Percentiles rank a stretch among this genome's conserved stretches.
These are phyloP conservation scores for Drusus annulatus DNA, from an alignment of 1,140 invertebrate species.

Conservation along the genomic window DNA sequence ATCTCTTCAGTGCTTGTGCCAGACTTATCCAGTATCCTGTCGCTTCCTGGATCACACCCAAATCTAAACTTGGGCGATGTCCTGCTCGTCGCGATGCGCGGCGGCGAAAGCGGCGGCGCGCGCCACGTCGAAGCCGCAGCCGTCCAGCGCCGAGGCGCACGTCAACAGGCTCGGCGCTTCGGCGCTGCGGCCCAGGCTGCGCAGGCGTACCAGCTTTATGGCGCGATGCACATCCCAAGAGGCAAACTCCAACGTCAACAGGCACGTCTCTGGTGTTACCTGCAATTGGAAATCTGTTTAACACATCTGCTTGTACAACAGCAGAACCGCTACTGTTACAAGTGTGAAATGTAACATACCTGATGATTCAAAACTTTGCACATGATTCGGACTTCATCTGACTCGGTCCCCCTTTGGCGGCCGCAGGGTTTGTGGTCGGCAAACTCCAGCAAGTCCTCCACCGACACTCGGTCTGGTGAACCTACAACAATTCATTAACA, in stretches of 20 bases:
- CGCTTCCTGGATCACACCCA: no score
- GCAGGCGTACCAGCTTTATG: slow-evolving; percentile 86
- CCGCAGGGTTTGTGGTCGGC: slow-evolving; percentile 88
- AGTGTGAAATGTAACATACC: no score
- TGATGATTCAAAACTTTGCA: slow-evolving; percentile 89
- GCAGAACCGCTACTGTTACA: no score
- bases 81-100: slow-evolving; percentile 29
- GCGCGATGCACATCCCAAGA: slow-evolving; percentile 92
- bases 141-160: slow-evolving; percentile 50
- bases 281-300: slow-evolving; percentile 68
- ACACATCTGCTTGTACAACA: no score
- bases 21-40: no score
- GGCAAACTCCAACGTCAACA: slow-evolving; percentile 85
- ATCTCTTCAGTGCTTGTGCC: no score
- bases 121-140: slow-evolving; percentile 50
- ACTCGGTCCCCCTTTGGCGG: slow-evolving; percentile 85
- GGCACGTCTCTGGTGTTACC: slow-evolving; percentile 84
- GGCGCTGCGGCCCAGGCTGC: slow-evolving; percentile 38
- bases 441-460: slow-evolving; percentile 93
- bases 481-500: slow-evolving; percentile 53
- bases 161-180: slow-evolving; percentile 44
- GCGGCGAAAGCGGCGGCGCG: slow-evolving; percentile 48
- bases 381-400: slow-evolving; percentile 94
- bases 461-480: slow-evolving; percentile 86
- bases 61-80: slow-evolving; percentile 51